These are phyloP conservation scores for Lasioglossum lativentre DNA, from an alignment of 2,888 invertebrate genomes.

Conservation along the genomic window DNA sequence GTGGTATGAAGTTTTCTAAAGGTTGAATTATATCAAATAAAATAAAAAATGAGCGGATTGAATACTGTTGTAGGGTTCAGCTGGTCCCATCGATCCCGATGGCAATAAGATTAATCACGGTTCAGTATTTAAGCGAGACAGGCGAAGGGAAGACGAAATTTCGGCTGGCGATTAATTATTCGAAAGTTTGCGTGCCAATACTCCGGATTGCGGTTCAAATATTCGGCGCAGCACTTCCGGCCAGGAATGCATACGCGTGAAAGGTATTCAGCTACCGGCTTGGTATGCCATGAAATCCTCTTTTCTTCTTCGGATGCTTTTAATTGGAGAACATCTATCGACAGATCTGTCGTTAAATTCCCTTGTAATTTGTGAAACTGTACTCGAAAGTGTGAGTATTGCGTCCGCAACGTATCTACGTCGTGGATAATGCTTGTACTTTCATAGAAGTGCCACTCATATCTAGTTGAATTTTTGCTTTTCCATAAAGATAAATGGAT, in stretches of 20 bases:
- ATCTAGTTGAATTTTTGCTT: neutral
- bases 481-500: neutral
- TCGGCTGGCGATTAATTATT: slow-evolving; percentile 65
- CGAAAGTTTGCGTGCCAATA: slow-evolving; percentile 59
- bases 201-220: slow-evolving; percentile 38
- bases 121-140: slow-evolving; percentile 7
- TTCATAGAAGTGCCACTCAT: neutral
- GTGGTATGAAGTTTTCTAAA: neutral
- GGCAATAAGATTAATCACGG: slow-evolving; percentile 64
- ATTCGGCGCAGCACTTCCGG: slow-evolving; percentile 27
- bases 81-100: slow-evolving; percentile 28
- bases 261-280: slow-evolving; percentile 28
- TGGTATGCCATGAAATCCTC: slow-evolving; percentile 39
- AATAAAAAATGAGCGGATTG: neutral
- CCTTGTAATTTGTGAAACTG: slow-evolving; percentile 37
- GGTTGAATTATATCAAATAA: neutral
- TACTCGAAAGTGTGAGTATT: neutral
- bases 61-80: slow-evolving; percentile 23
- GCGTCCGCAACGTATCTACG: neutral
- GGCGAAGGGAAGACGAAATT: slow-evolving; percentile 60
- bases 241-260: slow-evolving; percentile 31
- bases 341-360: slow-evolving; percentile 36
- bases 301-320: slow-evolving; percentile 39
- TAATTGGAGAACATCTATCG: slow-evolving; percentile 47
- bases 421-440: neutral